Evolutionary conservation across 2,888 invertebrate genomes (phyloP).

Genomic region (Sinohyriopsis cumingii): DNA sequence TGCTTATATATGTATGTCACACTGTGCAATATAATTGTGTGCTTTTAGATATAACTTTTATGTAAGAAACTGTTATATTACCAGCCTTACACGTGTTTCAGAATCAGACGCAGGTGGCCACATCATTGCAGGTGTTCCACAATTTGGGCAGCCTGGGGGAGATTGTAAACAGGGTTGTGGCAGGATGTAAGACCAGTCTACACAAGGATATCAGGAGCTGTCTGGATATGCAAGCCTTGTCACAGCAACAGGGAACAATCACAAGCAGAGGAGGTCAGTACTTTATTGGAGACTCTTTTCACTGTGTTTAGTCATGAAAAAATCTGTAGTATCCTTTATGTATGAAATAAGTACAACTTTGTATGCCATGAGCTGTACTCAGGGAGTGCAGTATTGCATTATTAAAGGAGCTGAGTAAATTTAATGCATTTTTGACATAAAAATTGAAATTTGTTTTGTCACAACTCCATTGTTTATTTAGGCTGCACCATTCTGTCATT

Average conservation of each 20-base stretch:
- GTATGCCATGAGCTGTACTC: too few species aligned
- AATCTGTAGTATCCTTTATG: not conserved
- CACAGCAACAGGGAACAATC: constrained; percentile 41
- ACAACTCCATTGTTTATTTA: too few species aligned
- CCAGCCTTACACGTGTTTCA: constrained; percentile 22
- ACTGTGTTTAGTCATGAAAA: not conserved
- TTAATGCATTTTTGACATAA: too few species aligned
- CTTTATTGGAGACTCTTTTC: not conserved
- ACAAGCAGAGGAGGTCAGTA: constrained; percentile 28
- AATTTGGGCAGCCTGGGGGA: constrained; percentile 73
- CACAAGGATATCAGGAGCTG: constrained; percentile 73
- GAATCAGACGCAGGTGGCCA: constrained; percentile 75
- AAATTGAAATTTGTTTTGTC: too few species aligned
- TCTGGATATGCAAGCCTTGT: constrained; percentile 70
- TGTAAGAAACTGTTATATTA: too few species aligned
- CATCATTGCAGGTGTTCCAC: constrained; percentile 79
- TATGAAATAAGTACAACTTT: too few species aligned
- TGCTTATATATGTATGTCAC: too few species aligned
- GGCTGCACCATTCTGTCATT: too few species aligned
- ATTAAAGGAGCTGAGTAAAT: too few species aligned
- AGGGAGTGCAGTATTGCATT: too few species aligned
- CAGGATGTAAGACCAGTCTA: constrained; percentile 72
- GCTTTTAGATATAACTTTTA: too few species aligned
- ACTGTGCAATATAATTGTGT: too few species aligned
- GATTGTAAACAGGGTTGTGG: constrained; percentile 74